Percentiles rank a stretch among this genome's conserved stretches.
Evolutionary conservation across 2,113 vertebrate species (phyloP).

Genomic region (Penelope pileata): DNA sequence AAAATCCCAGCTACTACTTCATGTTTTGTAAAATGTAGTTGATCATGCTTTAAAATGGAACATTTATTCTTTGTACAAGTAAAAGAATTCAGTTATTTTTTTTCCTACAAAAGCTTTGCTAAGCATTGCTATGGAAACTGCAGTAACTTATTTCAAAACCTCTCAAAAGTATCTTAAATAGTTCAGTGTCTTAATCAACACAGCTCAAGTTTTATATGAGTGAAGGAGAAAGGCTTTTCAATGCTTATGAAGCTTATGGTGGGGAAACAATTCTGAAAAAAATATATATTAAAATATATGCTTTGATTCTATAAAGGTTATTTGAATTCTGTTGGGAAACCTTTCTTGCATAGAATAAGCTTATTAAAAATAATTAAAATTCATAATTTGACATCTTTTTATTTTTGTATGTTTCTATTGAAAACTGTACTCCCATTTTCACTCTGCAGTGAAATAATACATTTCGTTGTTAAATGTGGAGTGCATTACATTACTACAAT

Average conservation of each 20-base stretch:
- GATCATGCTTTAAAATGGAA: not conserved
- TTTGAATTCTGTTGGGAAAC: not conserved
- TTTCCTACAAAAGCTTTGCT: not conserved
- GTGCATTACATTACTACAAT: too few relatives aligned
- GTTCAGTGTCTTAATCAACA: not conserved
- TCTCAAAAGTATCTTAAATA: not conserved
- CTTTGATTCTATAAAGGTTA: not conserved
- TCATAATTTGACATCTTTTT: not conserved
- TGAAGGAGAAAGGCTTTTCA: not conserved
- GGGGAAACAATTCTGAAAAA: not conserved
- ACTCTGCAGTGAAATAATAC: not conserved
- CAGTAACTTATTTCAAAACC: not conserved
- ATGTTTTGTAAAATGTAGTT: not conserved
- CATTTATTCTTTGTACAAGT: not conserved
- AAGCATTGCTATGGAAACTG: not conserved
- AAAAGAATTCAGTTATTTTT: not conserved
- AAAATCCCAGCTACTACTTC: fast-evolving
- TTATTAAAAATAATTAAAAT: not conserved
- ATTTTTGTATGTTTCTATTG: not conserved
- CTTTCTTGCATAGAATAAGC: not conserved
- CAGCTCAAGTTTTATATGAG: not conserved
- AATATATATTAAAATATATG: fast-evolving
- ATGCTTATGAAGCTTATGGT: not conserved
- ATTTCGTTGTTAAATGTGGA: not conserved
- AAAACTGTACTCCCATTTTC: not conserved